These are phyloP conservation scores for Rhipidura dahli DNA, from an alignment of 2,113 vertebrate species.

Conservation along the genomic window DNA sequence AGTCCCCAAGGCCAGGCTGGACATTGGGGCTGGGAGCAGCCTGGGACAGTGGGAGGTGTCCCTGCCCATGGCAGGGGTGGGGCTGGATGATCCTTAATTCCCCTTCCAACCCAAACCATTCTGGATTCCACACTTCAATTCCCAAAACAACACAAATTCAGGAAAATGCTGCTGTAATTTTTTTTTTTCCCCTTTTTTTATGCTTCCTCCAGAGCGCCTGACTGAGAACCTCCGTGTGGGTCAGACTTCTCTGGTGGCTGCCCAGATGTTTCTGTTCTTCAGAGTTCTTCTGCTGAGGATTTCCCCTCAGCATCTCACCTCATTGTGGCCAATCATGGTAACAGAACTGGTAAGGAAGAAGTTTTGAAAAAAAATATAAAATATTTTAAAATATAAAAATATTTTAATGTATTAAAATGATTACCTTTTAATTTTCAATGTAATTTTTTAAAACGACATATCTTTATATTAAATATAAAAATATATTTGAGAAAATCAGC, in stretches of 20 bases:
- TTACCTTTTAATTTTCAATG: too few species aligned
- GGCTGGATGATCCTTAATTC: neutral
- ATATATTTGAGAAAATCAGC: neutral
- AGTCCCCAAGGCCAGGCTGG: neutral
- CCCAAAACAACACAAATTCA: neutral
- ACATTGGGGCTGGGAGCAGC: neutral
- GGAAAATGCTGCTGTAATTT: neutral
- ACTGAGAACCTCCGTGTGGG: constrained; percentile 90
- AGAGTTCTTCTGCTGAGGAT: constrained; percentile 92
- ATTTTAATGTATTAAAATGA: too few species aligned
- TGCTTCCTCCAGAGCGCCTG: constrained; percentile 84
- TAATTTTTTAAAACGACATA: too few species aligned
- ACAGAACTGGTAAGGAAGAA: constrained; percentile 86
- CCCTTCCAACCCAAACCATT: neutral
- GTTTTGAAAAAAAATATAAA: neutral
- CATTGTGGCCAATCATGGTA: constrained; percentile 97
- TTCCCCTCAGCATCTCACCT: constrained; percentile 93
- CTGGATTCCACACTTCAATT: neutral
- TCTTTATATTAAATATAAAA: neutral
- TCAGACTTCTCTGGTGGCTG: constrained; percentile 81
- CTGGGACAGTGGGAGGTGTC: neutral
- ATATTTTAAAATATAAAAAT: too few species aligned
- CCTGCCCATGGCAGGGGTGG: neutral
- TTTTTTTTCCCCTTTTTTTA: neutral
- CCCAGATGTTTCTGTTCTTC: constrained; percentile 97